A percentile compares a stretch with the other conserved stretches of the same genome.
phyloP scores from a whole-genome alignment of 2,797 vertebrate species.

The Xerus rutilus region DNA sequence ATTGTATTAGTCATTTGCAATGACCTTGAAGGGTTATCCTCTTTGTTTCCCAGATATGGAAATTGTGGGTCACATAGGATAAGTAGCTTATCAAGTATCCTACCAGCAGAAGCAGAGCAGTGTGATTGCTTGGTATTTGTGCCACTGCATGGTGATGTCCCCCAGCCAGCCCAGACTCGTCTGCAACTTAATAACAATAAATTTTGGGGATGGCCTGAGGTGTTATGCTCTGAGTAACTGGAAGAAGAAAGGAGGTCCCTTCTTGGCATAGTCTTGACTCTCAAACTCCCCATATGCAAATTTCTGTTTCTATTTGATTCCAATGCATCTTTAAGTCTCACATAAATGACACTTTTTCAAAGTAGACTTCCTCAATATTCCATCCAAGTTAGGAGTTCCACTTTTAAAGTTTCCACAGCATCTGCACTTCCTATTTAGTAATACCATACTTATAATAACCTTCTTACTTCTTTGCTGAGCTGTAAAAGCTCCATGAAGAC shows the following conservation, averaged over 20 bases:
- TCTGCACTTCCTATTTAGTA: background rate
- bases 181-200: background rate
- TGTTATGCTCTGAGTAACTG: background rate
- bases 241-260: background rate
- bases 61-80: background rate
- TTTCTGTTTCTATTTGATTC: background rate
- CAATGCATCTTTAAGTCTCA: background rate
- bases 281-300: background rate
- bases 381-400: background rate
- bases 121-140: background rate
- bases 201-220: background rate
- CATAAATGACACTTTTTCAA: background rate
- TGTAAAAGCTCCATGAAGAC: background rate
- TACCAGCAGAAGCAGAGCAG: background rate
- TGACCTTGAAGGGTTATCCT: slow-evolving; percentile 13
- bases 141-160: background rate
- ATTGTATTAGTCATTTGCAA: background rate
- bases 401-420: background rate
- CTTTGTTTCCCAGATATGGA: slow-evolving; percentile 32
- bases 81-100: background rate
- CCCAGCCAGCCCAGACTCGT: background rate
- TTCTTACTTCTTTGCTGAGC: background rate
- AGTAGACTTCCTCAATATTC: background rate
- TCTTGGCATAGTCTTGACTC: background rate
- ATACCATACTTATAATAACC: background rate